Percentiles rank a stretch among this genome's conserved stretches.
phyloP scores from a whole-genome alignment of 2,888 invertebrate species.

The Euzophera pinguis region DNA sequence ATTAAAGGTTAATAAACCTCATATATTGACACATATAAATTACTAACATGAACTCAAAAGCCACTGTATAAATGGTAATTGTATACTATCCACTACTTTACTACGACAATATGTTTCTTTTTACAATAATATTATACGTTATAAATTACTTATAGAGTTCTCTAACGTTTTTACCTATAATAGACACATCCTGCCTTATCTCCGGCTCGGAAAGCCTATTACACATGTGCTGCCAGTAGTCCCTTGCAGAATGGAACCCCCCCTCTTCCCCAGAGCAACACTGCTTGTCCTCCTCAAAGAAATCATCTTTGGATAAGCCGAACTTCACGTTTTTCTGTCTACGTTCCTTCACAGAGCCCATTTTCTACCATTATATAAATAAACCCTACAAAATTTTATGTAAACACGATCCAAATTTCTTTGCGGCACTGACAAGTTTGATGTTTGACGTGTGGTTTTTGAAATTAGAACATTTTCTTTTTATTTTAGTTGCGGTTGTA shows the following conservation, averaged over 20 bases:
- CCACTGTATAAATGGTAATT: no score
- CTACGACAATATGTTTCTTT: no score
- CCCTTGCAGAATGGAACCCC: slow-evolving; percentile 49
- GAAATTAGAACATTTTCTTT: background rate
- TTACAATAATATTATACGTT: no score
- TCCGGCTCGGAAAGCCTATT: slow-evolving; percentile 26
- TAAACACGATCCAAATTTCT: slow-evolving; percentile 2
- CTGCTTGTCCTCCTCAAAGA: slow-evolving; percentile 36
- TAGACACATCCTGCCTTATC: slow-evolving; percentile 29
- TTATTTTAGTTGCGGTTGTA: background rate
- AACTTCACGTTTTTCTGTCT: slow-evolving; percentile 59
- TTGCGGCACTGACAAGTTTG: slow-evolving; percentile 6
- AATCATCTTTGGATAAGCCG: slow-evolving; percentile 61
- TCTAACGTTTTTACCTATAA: background rate
- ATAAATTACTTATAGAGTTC: no score
- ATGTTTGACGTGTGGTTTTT: slow-evolving; percentile 1
- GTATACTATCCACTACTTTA: no score
- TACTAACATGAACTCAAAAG: no score
- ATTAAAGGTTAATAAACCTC: no score
- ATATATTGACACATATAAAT: no score
- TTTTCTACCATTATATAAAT: slow-evolving; percentile 19
- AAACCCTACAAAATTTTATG: slow-evolving; percentile 5
- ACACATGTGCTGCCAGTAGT: slow-evolving; percentile 62
- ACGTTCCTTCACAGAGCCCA: slow-evolving; percentile 47
- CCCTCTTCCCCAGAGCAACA: slow-evolving; percentile 45